Percentiles rank a stretch among this genome's conserved stretches.
Evolutionary conservation across 1,140 invertebrate species (phyloP).

Genomic region (Brachionus asplanchnoidis): DNA sequence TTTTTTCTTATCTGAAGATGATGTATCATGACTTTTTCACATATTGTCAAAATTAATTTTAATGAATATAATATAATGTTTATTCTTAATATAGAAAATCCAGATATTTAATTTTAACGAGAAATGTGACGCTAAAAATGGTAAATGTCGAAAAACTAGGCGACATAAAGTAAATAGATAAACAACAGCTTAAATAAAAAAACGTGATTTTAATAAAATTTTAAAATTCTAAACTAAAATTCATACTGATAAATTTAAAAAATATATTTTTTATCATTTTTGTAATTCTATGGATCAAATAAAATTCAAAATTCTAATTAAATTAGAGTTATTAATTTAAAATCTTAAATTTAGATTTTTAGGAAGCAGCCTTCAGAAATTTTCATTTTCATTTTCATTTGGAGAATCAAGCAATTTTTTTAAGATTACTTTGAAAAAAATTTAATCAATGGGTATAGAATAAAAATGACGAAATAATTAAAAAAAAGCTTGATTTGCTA

Average conservation of each 20-base stretch:
- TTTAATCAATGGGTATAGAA: too few relatives aligned
- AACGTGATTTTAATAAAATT: neutral
- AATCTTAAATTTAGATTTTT: too few relatives aligned
- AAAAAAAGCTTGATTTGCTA: too few relatives aligned
- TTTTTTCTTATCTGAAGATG: neutral
- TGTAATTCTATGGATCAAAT: too few relatives aligned
- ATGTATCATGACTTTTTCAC: neutral
- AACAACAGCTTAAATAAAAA: neutral
- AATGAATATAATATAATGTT: neutral
- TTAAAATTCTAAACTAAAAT: neutral
- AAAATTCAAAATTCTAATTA: too few relatives aligned
- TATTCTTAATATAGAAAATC: neutral
- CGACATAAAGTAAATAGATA: neutral
- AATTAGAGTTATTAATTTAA: too few relatives aligned
- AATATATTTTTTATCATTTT: neutral
- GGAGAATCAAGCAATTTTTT: too few relatives aligned
- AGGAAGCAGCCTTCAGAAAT: too few relatives aligned
- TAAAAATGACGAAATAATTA: too few relatives aligned
- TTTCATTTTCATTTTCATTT: too few relatives aligned
- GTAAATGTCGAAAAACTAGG: neutral
- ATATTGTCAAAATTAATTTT: neutral
- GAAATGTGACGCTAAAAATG: neutral
- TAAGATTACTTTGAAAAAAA: too few relatives aligned
- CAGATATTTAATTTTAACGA: neutral
- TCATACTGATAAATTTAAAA: neutral